Evolutionary conservation across 1,140 invertebrate genomes (phyloP), one percentile per base, ranked within the genome.

Genomic region (Physella acuta): DNA sequence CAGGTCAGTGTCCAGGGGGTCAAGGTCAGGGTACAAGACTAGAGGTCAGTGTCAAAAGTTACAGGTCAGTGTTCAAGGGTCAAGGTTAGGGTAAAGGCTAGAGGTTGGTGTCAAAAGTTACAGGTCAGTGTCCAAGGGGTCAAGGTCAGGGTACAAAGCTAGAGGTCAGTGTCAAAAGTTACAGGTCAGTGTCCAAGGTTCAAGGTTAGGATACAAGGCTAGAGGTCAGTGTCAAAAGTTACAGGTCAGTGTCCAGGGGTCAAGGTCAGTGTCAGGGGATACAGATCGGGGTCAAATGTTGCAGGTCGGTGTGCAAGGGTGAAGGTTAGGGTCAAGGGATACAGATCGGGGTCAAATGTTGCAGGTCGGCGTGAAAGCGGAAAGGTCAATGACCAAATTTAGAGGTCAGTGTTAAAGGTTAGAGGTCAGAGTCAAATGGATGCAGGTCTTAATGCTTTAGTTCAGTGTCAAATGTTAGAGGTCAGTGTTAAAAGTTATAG

Each of bases 21-120:
- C 74, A 78, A 0, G 78, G 79, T 73, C 81, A 78, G 26, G 76
- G 77, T 1, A 78, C 76, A 62, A 80, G 78, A 16, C 72, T 68
- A n/a, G 65, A 74, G 2, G 79, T 81, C 56, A 77, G 76, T 61
- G 39, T 73, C 68, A 71, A 68, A 51, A 62, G 34, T 39, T n/a
- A n/a, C n/a, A n/a, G n/a, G n/a, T n/a, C n/a, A n/a, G n/a, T n/a
- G n/a, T n/a, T n/a, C n/a, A n/a, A n/a, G n/a, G n/a, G n/a, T n/a
- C n/a, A n/a, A n/a, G n/a, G n/a, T n/a, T n/a, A n/a, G n/a, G n/a
- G n/a, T n/a, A n/a, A n/a, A n/a, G n/a, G n/a, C n/a, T n/a, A n/a
- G n/a, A n/a, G n/a, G n/a, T n/a, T n/a, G n/a, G n/a, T n/a, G n/a
- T n/a, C n/a, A n/a, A n/a, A n/a, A 75, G 76, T 37, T 71, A 59